Conservation (phyloP, 2,113 vertebrate species). For the Myotis yumanensis region DNA sequence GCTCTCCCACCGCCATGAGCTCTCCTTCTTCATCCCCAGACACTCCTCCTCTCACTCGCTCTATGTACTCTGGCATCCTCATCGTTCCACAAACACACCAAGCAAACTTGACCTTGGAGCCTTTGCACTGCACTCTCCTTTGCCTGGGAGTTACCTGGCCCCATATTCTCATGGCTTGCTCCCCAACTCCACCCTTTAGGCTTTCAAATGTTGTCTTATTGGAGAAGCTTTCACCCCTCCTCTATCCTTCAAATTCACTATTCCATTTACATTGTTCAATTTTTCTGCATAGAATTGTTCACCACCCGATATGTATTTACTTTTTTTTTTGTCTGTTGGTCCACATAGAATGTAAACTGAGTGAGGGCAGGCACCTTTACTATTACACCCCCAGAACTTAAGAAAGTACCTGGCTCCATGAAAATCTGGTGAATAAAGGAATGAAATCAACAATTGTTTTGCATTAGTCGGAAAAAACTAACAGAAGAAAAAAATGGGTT, state of each 20-base stretch:
- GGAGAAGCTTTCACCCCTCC: background rate
- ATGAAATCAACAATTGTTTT: background rate
- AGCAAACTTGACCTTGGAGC: background rate
- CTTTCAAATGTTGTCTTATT: background rate
- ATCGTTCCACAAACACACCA: background rate
- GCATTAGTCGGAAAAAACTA: background rate
- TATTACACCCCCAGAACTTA: background rate
- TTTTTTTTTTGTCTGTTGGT: background rate
- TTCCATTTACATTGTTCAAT: background rate
- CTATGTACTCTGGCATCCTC: background rate
- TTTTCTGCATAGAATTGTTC: background rate
- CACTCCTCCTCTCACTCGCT: background rate
- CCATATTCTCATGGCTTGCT: background rate
- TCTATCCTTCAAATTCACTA: background rate
- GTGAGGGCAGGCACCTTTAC: background rate
- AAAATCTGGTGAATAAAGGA: background rate
- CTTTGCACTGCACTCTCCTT: background rate
- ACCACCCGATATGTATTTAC: background rate
- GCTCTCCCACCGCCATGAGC: too few relatives aligned
- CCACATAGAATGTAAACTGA: background rate
- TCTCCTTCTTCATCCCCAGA: background rate
- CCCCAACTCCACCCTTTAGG: background rate
- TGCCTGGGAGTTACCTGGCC: background rate
- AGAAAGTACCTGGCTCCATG: background rate
- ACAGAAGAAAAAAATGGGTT: background rate